A percentile compares a stretch with the other conserved stretches of the same genome.
phyloP scores from a whole-genome alignment of 2,113 vertebrate genomes.

The Sceloporus undulatus region DNA sequence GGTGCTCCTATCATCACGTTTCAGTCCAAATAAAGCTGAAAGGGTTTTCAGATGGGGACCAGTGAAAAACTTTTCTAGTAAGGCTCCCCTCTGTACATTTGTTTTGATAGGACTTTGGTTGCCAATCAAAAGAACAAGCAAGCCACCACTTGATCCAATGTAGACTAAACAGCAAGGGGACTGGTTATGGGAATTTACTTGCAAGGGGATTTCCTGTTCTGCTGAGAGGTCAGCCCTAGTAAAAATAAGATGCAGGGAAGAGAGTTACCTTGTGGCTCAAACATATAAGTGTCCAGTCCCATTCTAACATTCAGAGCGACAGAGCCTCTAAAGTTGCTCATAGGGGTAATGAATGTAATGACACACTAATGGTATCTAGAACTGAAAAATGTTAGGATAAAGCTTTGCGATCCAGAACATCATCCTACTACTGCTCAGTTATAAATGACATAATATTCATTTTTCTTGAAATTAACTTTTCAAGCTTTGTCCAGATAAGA shows the following conservation, averaged over 20 bases:
- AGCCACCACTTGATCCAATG: constrained; percentile 66
- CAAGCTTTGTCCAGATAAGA: background rate
- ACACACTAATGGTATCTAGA: background rate
- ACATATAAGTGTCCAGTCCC: constrained; percentile 40
- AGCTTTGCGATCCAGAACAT: background rate
- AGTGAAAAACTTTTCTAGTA: constrained; percentile 57
- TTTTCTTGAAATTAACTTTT: background rate
- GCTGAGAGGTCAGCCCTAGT: constrained; percentile 70
- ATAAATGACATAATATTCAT: background rate
- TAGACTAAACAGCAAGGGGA: constrained; percentile 82
- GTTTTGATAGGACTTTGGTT: constrained; percentile 76
- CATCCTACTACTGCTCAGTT: background rate
- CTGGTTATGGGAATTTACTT: constrained; percentile 77
- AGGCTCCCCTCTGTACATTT: constrained; percentile 72
- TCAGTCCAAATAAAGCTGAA: constrained; percentile 79
- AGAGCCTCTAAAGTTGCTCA: background rate
- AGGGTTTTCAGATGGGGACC: constrained; percentile 61
- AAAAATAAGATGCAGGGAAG: constrained; percentile 56
- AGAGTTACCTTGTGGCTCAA: constrained; percentile 40
- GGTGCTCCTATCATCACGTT: constrained; percentile 72
- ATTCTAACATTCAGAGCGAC: background rate
- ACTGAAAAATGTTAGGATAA: background rate
- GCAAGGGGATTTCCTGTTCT: constrained; percentile 78
- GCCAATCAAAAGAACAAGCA: constrained; percentile 79
- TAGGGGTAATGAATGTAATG: too few species aligned